Evolutionary conservation across 1,140 invertebrate genomes (phyloP), one percentile per base, ranked within the genome.

Genomic region (Muscidifurax raptorellus): DNA sequence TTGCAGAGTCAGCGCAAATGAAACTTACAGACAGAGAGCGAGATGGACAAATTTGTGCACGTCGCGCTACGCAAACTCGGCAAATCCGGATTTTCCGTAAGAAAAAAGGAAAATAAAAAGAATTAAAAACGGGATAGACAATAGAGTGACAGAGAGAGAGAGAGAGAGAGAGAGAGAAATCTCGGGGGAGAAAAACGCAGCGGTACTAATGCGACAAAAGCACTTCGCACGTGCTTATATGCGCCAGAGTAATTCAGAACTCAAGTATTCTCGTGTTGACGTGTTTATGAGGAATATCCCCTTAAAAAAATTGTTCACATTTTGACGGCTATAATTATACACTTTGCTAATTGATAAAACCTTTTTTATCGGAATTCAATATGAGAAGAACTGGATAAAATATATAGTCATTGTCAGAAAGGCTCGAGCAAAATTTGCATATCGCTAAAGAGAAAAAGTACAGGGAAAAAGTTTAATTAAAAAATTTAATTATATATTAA

Each of bases 191-290:
- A 36, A 32, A 66, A 67, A 59, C 3, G 36, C 28, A 59, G 47
- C 22, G 77, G 36, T 3, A 22, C 7, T 25, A 79, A 28, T 40
- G 3, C 28, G 52, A 79, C 52, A n/a, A 59, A 59, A 59, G 52
- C 52, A 22, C 52, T 59, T 59, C 22, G 5, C 52, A 59, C 52
- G 52, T 12, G 22, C n/a, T 6, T 15, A 18, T 12, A 22, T 15
- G 18, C 12, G n/a, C 66, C 66, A 66, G 40, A 47, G 44, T 66
- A 75, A 75, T 82, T 82, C 71, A 75, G 80, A 59, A 18, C 30
- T 75, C 7, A 47, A 82, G 71, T 18, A 28, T 66, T 25, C 67
- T 80, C 67, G 18, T 40, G 9, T 40, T 74, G 44, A 47, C 44
- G 44, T 12, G 44, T 13, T 1, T 13, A 47, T 47, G n/a, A n/a